A percentile compares a stretch with the other conserved stretches of the same genome.
These are phyloP conservation scores for Podarcis siculus DNA, from an alignment of 2,797 vertebrate genomes.

Conservation along the genomic window DNA sequence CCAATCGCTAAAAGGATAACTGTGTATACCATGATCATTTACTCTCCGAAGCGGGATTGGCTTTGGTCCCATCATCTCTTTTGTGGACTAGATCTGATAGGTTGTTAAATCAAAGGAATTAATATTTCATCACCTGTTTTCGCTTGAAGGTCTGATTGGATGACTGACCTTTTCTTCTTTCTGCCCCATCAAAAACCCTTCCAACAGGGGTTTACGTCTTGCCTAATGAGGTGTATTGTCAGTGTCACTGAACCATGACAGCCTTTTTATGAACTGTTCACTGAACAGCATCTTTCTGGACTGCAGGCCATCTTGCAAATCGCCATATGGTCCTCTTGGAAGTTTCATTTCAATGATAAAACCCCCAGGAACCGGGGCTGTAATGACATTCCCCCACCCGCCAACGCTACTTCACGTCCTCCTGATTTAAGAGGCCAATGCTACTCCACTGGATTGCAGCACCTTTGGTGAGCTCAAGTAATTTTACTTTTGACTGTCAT, in stretches of 20 bases:
- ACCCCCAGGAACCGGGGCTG: not conserved
- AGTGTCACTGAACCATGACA: conserved; percentile 26
- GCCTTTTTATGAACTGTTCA: conserved; percentile 21
- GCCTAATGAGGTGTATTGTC: conserved; percentile 35
- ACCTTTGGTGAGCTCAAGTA: not conserved
- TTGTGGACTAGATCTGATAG: conserved; percentile 14
- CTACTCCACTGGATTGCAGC: not conserved
- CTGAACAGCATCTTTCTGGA: conserved; percentile 33
- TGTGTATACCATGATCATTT: not conserved
- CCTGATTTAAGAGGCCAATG: not conserved
- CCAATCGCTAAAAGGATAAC: conserved; percentile 13
- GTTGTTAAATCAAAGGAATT: conserved; percentile 24
- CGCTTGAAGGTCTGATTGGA: not conserved
- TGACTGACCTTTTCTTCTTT: not conserved
- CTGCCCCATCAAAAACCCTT: not conserved
- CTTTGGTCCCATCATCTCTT: conserved; percentile 2
- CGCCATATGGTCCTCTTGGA: not conserved
- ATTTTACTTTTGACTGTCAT: not conserved
- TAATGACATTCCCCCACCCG: not conserved
- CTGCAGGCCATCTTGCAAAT: conserved; percentile 2
- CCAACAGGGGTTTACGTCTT: conserved; percentile 20
- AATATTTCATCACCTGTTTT: conserved; percentile 36
- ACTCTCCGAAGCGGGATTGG: not conserved
- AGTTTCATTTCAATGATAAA: conserved; percentile 11
- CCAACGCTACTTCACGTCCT: not conserved